Conservation (phyloP, 2,888 invertebrate genomes). For the Andrena praecox region DNA sequence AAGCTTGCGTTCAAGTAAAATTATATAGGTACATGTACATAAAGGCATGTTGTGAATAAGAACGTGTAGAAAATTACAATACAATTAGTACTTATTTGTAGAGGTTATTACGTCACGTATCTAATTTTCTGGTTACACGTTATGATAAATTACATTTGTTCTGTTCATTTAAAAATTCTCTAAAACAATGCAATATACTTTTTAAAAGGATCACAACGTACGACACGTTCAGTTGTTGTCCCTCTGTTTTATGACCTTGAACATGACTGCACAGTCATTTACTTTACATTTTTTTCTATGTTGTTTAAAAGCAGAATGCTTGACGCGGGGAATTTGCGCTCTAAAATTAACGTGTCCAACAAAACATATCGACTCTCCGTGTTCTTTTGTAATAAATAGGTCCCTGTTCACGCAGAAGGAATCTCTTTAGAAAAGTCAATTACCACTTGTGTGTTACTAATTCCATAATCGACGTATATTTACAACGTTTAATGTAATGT, state of each 20-base stretch:
- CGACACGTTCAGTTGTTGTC: neutral
- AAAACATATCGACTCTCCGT: slow-evolving; percentile 12
- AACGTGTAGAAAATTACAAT: neutral
- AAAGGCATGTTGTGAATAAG: neutral
- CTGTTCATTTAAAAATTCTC: neutral
- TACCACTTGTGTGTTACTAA: neutral
- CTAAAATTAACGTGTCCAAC: neutral
- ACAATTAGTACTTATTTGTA: neutral
- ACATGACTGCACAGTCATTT: neutral
- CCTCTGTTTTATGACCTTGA: neutral
- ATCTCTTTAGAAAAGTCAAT: slow-evolving; percentile 26
- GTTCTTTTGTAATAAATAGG: neutral
- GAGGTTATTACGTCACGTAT: neutral
- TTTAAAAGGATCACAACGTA: neutral
- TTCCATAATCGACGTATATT: neutral
- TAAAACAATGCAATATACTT: neutral
- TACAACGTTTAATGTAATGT: neutral
- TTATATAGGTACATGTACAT: neutral
- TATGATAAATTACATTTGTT: neutral
- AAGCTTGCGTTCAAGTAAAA: neutral
- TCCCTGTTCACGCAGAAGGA: neutral
- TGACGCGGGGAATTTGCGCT: neutral
- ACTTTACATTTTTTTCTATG: neutral
- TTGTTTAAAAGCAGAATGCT: slow-evolving; percentile 3
- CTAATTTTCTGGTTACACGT: neutral